These are phyloP conservation scores for Cryptophagus acutangulus DNA, from an alignment of 2,888 invertebrate genomes.

Conservation along the genomic window DNA sequence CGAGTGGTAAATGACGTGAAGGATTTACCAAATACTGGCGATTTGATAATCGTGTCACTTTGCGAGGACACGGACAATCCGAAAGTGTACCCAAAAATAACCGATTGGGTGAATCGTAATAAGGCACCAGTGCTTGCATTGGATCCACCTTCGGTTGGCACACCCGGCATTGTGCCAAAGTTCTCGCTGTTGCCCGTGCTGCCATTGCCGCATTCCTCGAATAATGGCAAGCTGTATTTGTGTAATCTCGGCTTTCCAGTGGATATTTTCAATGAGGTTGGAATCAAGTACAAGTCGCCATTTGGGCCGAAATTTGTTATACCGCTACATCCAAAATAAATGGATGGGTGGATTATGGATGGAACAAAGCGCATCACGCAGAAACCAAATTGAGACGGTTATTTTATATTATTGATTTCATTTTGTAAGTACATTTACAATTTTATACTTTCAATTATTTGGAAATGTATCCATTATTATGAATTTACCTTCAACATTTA, in stretches of 20 bases:
- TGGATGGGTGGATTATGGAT: too few species aligned
- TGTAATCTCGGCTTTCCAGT: conserved; percentile 80
- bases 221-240: conserved; percentile 72
- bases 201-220: conserved; percentile 60
- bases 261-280: conserved; percentile 68
- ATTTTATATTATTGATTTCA: too few species aligned
- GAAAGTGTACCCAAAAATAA: conserved; percentile 51
- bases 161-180: conserved; percentile 57
- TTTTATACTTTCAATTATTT: not conserved
- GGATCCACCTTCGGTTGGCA: conserved; percentile 69
- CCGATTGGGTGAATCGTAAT: conserved; percentile 65
- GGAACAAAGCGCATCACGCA: too few species aligned
- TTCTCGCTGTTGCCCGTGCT: conserved; percentile 68
- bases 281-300: conserved; percentile 76
- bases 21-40: conserved; percentile 50
- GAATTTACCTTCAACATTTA: too few species aligned
- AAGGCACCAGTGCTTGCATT: conserved; percentile 69
- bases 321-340: conserved; percentile 59
- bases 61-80: conserved; percentile 48
- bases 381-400: too few species aligned
- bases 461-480: too few species aligned
- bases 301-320: conserved; percentile 80
- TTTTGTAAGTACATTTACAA: not conserved
- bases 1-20: conserved; percentile 52
- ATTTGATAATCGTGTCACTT: conserved; percentile 55